Evolutionary conservation across 2,797 vertebrate species (phyloP).

Genomic region (Enteromius paludinosus): DNA sequence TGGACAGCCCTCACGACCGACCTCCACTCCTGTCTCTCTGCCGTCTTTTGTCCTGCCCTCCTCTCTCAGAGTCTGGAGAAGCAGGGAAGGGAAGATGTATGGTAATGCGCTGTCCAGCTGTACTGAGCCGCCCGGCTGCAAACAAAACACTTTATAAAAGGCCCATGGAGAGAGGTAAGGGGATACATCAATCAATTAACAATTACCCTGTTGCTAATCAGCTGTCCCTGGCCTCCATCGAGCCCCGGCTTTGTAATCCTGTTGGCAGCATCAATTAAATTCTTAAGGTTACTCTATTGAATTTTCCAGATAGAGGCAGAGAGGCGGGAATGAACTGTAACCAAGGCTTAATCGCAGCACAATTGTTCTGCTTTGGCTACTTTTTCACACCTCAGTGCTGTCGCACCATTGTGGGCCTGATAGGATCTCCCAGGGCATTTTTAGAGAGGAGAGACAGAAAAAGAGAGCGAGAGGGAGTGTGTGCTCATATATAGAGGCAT

Average conservation of each 20-base stretch:
- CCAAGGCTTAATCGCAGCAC: constrained; percentile 68
- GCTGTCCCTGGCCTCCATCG: constrained; percentile 76
- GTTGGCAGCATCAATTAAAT: constrained; percentile 85
- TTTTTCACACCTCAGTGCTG: constrained; percentile 52
- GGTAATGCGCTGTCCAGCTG: constrained; percentile 75
- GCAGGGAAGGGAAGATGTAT: constrained; percentile 66
- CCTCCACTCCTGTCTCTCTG: constrained; percentile 61
- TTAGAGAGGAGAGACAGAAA: constrained; percentile 44
- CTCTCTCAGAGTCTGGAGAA: constrained; percentile 64
- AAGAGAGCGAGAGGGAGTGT: constrained; percentile 27
- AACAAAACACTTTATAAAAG: constrained; percentile 77
- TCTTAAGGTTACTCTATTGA: constrained; percentile 88
- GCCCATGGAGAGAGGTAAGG: constrained; percentile 75
- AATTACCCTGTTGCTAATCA: constrained; percentile 87
- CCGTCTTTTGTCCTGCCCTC: constrained; percentile 69
- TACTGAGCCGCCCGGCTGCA: constrained; percentile 61
- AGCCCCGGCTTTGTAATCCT: constrained; percentile 76
- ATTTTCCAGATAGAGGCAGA: constrained; percentile 77
- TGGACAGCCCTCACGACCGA: constrained; percentile 52
- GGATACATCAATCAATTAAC: constrained; percentile 85
- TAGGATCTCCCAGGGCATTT: constrained; percentile 52
- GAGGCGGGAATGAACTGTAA: constrained; percentile 75
- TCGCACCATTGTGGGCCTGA: constrained; percentile 51
- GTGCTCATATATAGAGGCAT: constrained; percentile 36
- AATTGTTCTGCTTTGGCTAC: constrained; percentile 65